Evolutionary conservation across 2,888 invertebrate genomes (phyloP), one percentile per base, ranked within the genome.

Genomic region (Drosophila conformis): DNA sequence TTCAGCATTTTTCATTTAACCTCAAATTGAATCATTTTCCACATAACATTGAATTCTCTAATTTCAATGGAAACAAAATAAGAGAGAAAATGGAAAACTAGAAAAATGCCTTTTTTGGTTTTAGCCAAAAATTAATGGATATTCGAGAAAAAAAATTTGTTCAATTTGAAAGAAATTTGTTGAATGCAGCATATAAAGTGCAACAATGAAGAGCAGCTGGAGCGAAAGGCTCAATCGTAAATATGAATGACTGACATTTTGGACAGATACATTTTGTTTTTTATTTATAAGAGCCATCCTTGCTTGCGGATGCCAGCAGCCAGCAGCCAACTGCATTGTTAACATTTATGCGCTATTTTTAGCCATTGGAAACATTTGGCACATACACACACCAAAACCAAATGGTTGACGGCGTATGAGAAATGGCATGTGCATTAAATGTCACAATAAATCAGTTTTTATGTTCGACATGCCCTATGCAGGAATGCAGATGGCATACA

Each of bases 391-490:
- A 53, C 36, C 36, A 33, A 25, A 15, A 3, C 11, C 8, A 27
- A 61, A 61, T 35, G 31, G 56, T 38, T 38, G 56, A 18, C 53
- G 25, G 10, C 5, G 35, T 10, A 15, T 13, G 21, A 15, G 2
- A 4, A 15, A 15, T 8, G 35, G 25, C 21, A 52, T 25, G 11
- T 69, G 76, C 80, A 76, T 49, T 62, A 60, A 59, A 66, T 80
- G 59, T 66, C 57, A 67, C 58, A 67, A 77, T 77, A 77, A 80
- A 77, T 77, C 77, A 76, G 66, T 42, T 76, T 77, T 77, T 76
- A 80, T 76, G 65, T 63, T 57, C 40, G 31, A 58, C 53, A 51
- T 59, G 18, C 36, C 33, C 29, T 35, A 29, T 31, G 38, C 46
- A 35, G 21, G 62, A 63, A 40, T 35, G 53, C 54, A 54, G 46